Evolutionary conservation across 2,113 vertebrate species (phyloP), one percentile per base, ranked within the genome.

Genomic region (Tauraco erythrolophus): DNA sequence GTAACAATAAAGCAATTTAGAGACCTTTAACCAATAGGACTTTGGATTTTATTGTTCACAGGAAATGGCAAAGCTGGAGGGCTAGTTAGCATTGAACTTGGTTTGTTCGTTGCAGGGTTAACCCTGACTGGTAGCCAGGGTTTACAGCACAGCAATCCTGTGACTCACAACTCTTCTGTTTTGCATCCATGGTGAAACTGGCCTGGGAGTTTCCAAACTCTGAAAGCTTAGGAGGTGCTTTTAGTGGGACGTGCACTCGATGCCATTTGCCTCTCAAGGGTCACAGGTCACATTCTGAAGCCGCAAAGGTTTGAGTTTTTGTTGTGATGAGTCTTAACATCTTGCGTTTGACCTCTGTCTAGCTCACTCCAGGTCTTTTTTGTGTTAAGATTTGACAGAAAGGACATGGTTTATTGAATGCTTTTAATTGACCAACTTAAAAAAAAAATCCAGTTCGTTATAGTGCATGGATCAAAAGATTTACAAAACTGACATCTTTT

Each of bases 211-310:
- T 97, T 94, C 94, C 94, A 94, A 75, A 80, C 95, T 82, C 7
- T 71, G 82, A 60, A 91, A 66, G 72, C 76, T 77, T 68, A 69
- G 64, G 66, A 95, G 57, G 41, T 87, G 77, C 74, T 96, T 95
- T 95, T 79, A 89, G 95, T 65, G 78, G 66, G 74, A 76, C 0
- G 0, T 89, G n/a, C 87, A 6, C 45, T 92, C 30, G 1, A 66
- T 91, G n/a, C 87, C 33, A 22, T 92, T 97, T 89, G 74, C 81
- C 41, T 91, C 50, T 95, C 62, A 33, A 5, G 58, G 89, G 91
- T 95, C 80, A 79, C 37, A 93, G 95, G 91, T 95, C 86, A 58
- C 72, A 72, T 88, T 92, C 72, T 92, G 74, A 95, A 94, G 81
- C 81, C 84, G 61, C 89, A 94, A 77, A 91, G 54, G 61, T 92